phyloP scores from a whole-genome alignment of 2,113 vertebrate species.

The Macquaria ambigua region DNA sequence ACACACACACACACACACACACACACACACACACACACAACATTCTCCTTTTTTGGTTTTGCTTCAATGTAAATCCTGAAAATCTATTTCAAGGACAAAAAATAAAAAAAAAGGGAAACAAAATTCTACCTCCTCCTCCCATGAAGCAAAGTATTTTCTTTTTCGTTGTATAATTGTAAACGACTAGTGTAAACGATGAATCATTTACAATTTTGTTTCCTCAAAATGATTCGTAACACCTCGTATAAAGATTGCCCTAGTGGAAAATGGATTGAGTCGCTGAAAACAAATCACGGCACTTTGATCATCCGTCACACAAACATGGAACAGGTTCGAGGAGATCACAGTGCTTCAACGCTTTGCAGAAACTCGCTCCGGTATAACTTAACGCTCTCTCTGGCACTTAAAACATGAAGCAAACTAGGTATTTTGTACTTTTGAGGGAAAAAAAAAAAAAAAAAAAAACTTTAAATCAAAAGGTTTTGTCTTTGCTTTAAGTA shows the following conservation, averaged over 20 bases:
- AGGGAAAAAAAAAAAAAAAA: neutral
- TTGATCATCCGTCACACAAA: constrained; percentile 39
- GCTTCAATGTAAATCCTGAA: constrained; percentile 82
- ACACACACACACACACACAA: constrained; percentile 20
- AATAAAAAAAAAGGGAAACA: constrained; percentile 20
- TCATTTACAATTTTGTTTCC: constrained; percentile 59
- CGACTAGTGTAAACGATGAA: constrained; percentile 68
- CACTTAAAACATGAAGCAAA: constrained; percentile 37
- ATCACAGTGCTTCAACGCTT: constrained; percentile 48
- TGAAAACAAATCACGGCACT: constrained; percentile 37
- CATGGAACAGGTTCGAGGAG: constrained; percentile 25
- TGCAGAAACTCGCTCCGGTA: constrained; percentile 31
- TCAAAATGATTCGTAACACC: constrained; percentile 66
- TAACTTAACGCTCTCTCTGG: constrained; percentile 32
- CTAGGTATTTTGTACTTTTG: neutral
- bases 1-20: too few relatives aligned
- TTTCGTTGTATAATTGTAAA: constrained; percentile 67
- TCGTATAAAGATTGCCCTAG: constrained; percentile 55
- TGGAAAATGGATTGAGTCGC: constrained; percentile 1
- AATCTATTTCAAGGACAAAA: constrained; percentile 55
- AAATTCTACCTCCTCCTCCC: constrained; percentile 15
- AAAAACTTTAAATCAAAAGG: neutral
- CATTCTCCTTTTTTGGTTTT: constrained; percentile 82
- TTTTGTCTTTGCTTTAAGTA: constrained; percentile 39
- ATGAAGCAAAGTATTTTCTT: constrained; percentile 69